Conservation (phyloP, 2,888 invertebrate species). For the Dinocampus coccinellae region DNA sequence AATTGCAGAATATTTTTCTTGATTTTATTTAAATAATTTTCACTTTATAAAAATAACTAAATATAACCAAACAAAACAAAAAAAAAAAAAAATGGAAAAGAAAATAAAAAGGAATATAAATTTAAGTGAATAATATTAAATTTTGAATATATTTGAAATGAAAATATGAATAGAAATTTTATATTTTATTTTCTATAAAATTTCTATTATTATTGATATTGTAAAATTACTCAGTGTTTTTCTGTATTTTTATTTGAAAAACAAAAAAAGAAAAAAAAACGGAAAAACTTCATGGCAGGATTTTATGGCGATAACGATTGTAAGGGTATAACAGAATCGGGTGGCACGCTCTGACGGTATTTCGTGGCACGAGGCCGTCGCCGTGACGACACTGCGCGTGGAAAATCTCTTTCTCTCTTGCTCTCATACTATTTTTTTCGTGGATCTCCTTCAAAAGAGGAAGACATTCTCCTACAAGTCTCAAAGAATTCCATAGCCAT, state of each 20-base stretch:
- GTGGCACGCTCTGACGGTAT: slow-evolving; percentile 13
- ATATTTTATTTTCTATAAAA: too few species aligned
- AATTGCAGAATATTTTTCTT: too few species aligned
- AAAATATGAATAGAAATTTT: too few species aligned
- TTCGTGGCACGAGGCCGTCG: slow-evolving; percentile 22
- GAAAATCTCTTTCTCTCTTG: slow-evolving; percentile 13
- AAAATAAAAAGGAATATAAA: too few species aligned
- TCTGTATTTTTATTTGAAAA: not conserved
- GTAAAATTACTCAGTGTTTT: not conserved
- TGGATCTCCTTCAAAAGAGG: not conserved
- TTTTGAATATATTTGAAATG: too few species aligned
- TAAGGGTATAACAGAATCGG: not conserved
- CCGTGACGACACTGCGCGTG: slow-evolving; percentile 18
- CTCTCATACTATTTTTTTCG: not conserved
- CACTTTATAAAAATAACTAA: too few species aligned
- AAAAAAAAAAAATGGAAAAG: too few species aligned
- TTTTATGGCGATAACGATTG: slow-evolving; percentile 5
- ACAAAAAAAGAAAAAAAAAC: too few species aligned
- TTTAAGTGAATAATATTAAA: too few species aligned
- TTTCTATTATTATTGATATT: too few species aligned
- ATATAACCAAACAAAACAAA: too few species aligned
- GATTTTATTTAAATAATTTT: not conserved
- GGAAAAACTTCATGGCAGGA: not conserved
- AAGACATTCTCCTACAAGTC: slow-evolving; percentile 3
- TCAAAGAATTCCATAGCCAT: not conserved